Percentiles rank a stretch among this genome's conserved stretches.
These are phyloP conservation scores for Nomada fucata DNA, from an alignment of 2,888 invertebrate genomes.

Conservation along the genomic window DNA sequence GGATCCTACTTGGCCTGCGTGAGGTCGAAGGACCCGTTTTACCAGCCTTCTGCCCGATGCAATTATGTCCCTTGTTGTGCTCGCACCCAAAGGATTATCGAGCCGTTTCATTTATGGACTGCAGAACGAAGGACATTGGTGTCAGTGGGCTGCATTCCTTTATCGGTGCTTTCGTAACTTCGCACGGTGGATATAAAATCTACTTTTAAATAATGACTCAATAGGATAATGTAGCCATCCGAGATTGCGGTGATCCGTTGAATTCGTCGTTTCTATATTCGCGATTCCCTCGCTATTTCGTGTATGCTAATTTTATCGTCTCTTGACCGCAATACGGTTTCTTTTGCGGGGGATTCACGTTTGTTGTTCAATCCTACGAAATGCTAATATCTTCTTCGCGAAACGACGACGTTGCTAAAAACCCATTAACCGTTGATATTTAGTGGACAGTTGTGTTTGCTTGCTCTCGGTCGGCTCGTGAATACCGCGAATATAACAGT, in stretches of 20 bases:
- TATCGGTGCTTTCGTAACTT: background rate
- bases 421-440: conserved; percentile 1
- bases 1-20: conserved; percentile 51
- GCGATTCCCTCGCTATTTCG: no score
- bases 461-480: background rate
- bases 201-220: no score
- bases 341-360: background rate
- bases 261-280: no score
- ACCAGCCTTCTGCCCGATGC: conserved; percentile 61
- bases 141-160: conserved; percentile 25
- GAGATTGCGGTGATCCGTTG: background rate
- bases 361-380: background rate
- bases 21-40: conserved; percentile 57
- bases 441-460: conserved; percentile 13
- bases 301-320: background rate
- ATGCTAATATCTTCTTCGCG: background rate
- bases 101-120: conserved; percentile 39
- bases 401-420: background rate
- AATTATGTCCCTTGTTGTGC: conserved; percentile 66
- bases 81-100: conserved; percentile 53
- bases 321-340: background rate
- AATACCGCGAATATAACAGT: conserved; percentile 1
- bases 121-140: conserved; percentile 16
- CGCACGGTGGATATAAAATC: background rate
- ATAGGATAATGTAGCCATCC: background rate